A percentile compares a stretch with the other conserved stretches of the same genome.
Conservation (phyloP, 2,797 vertebrate genomes). For the Paratrypauchen microcephalus region DNA sequence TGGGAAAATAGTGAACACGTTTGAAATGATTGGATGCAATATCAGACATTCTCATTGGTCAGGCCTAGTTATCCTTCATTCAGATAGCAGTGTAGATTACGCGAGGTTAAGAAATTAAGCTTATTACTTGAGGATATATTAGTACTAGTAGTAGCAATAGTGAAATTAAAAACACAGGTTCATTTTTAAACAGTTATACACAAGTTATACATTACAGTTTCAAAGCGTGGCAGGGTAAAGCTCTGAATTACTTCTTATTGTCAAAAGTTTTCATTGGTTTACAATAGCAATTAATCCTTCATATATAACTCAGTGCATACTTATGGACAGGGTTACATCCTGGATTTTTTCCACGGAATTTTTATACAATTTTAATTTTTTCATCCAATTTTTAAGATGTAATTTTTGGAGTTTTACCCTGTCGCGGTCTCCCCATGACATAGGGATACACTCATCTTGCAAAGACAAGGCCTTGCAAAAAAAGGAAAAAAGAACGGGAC, state of each 20-base stretch:
- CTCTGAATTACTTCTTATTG: constrained; percentile 34
- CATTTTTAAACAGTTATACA: constrained; percentile 76
- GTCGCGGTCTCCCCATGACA: constrained; percentile 78
- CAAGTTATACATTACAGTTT: constrained; percentile 80
- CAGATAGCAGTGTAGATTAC: constrained; percentile 33
- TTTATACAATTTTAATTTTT: background rate
- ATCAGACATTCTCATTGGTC: constrained; percentile 63
- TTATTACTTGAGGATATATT: constrained; percentile 67
- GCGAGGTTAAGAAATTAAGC: constrained; percentile 66
- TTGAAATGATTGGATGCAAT: constrained; percentile 33
- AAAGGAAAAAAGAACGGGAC: constrained; percentile 74
- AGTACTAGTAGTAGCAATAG: constrained; percentile 66
- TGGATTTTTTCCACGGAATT: background rate
- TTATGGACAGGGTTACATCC: constrained; percentile 2
- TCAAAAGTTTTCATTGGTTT: too few species aligned
- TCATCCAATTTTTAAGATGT: background rate
- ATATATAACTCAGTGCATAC: constrained; percentile 40
- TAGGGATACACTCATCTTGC: constrained; percentile 82
- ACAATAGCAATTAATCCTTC: constrained; percentile 7
- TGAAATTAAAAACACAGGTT: constrained; percentile 74
- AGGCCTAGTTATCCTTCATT: constrained; percentile 49
- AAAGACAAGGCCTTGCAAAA: constrained; percentile 93
- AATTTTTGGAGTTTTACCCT: constrained; percentile 30
- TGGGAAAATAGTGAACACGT: constrained; percentile 10
- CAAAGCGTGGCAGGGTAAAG: constrained; percentile 79